Percentiles rank a stretch among this genome's conserved stretches.
Evolutionary conservation across 2,113 vertebrate species (phyloP).

Genomic region (Ranitomeya imitator): DNA sequence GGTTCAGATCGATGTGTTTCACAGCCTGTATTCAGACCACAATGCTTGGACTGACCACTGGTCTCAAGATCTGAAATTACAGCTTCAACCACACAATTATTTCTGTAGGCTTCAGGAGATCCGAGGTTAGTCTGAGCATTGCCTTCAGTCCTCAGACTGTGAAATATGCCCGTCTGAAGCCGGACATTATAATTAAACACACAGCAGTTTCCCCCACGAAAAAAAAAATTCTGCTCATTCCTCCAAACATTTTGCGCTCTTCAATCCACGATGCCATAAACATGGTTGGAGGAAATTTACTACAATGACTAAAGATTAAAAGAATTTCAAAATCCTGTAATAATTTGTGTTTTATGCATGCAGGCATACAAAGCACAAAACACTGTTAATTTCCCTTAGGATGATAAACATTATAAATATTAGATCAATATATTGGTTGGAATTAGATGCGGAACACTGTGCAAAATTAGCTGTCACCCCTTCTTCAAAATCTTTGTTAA

Average conservation of each 20-base stretch:
- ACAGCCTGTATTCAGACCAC: too few species aligned
- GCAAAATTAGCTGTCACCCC: slow-evolving; percentile 99
- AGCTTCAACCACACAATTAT: too few species aligned
- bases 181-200: not conserved
- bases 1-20: too few species aligned
- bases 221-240: not conserved
- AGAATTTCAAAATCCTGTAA: not conserved
- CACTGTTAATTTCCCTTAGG: slow-evolving; percentile 72
- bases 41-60: too few species aligned
- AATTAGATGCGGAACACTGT: slow-evolving; percentile 94
- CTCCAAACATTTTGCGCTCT: not conserved
- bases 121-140: too few species aligned
- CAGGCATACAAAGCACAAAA: slow-evolving; percentile 63
- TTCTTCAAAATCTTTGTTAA: slow-evolving; percentile 99
- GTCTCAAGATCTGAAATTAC: too few species aligned
- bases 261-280: not conserved
- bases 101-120: too few species aligned
- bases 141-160: too few species aligned
- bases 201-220: not conserved
- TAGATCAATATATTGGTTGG: slow-evolving; percentile 92
- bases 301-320: not conserved
- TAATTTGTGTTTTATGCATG: slow-evolving; percentile 4
- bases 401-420: slow-evolving; percentile 86
- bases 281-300: not conserved
- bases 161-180: too few species aligned